Evolutionary conservation across 2,113 vertebrate genomes (phyloP).

Genomic region (Microtus richardsoni): DNA sequence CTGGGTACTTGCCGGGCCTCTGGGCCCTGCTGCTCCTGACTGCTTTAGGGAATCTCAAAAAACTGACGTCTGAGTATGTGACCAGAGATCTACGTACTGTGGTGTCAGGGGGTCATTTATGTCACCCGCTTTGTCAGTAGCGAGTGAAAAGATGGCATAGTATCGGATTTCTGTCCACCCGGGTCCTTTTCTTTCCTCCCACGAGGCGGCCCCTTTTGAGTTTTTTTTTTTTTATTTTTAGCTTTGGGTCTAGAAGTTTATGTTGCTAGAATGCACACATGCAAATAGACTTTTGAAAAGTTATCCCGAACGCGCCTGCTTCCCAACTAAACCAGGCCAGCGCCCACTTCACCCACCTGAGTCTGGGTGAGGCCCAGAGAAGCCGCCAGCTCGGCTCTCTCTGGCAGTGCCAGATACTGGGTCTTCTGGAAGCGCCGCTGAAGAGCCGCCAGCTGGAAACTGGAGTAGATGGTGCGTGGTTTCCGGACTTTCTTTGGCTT

Average conservation of each 20-base stretch:
- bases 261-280: not conserved
- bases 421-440: conserved; percentile 98
- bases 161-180: not conserved
- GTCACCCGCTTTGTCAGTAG: conserved; percentile 40
- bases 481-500: conserved; percentile 99
- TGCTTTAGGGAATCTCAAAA: not conserved
- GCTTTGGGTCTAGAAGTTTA: not conserved
- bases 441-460: conserved; percentile 97
- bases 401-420: conserved; percentile 97
- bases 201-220: not conserved
- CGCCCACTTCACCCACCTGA: conserved; percentile 87
- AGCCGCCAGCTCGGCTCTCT: conserved; percentile 97
- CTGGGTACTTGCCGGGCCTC: not conserved
- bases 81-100: rapidly evolving
- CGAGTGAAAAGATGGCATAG: not conserved
- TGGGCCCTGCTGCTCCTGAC: not conserved
- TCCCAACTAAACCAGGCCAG: not conserved
- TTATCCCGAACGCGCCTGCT: not conserved
- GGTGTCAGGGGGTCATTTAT: not conserved
- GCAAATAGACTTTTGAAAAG: not conserved
- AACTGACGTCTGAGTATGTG: not conserved
- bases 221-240: not conserved
- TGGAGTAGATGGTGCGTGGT: conserved; percentile 98
- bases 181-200: not conserved
- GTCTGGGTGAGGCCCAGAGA: conserved; percentile 98